These are phyloP conservation scores for Plebejus melissa DNA, from an alignment of 2,888 invertebrate species.

Conservation along the genomic window DNA sequence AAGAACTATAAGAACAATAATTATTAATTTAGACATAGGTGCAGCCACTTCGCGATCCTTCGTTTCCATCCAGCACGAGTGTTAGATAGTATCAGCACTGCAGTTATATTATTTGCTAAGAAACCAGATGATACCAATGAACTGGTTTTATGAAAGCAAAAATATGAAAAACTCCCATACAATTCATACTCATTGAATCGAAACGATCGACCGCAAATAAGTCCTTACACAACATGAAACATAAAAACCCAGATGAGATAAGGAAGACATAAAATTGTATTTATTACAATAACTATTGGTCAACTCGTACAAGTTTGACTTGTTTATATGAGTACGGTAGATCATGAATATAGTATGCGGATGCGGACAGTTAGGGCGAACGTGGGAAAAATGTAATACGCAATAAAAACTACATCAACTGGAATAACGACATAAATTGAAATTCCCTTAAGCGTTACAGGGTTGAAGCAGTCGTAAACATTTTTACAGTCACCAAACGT, in stretches of 20 bases:
- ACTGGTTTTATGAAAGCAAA: background rate
- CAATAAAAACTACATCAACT: constrained; percentile 35
- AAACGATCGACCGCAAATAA: too few relatives aligned
- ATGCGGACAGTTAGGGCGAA: constrained; percentile 1
- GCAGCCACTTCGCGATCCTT: too few relatives aligned
- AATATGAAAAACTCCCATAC: background rate
- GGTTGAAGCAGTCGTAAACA: constrained; percentile 36
- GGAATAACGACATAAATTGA: constrained; percentile 35
- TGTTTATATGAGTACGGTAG: constrained; percentile 1
- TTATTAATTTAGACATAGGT: too few relatives aligned
- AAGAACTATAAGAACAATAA: too few relatives aligned
- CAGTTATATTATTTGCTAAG: too few relatives aligned
- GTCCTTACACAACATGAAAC: background rate
- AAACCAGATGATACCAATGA: too few relatives aligned
- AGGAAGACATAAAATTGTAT: constrained; percentile 14
- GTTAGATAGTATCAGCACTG: too few relatives aligned
- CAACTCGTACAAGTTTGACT: background rate
- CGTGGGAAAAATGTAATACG: constrained; percentile 26
- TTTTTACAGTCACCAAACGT: constrained; percentile 35
- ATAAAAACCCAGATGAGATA: background rate
- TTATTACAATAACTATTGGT: background rate
- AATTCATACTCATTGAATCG: too few relatives aligned
- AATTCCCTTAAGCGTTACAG: constrained; percentile 32
- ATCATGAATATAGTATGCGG: constrained; percentile 7
- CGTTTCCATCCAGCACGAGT: too few relatives aligned